These are phyloP conservation scores for Lobophora halterata DNA, from an alignment of 2,888 invertebrate species.

Conservation along the genomic window DNA sequence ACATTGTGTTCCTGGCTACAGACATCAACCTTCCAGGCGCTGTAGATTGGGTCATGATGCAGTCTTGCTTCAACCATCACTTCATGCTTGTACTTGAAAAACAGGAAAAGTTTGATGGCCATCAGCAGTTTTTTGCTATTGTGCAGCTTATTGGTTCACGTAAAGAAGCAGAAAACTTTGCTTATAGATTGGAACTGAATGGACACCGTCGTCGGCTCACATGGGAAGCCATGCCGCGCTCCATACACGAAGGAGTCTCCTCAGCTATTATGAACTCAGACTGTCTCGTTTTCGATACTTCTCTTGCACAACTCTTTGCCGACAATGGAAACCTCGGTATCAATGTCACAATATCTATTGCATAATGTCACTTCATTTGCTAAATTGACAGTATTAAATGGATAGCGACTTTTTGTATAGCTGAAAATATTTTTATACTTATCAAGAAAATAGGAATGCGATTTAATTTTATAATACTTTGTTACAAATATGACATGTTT, in stretches of 20 bases:
- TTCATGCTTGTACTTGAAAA: constrained; percentile 99
- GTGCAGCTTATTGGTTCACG: constrained; percentile 99
- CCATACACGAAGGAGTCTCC: constrained; percentile 99
- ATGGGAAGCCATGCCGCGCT: constrained; percentile 99
- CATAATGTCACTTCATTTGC: constrained; percentile 71
- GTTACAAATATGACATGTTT: constrained; percentile 41
- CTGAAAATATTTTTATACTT: constrained; percentile 41
- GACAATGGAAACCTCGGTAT: constrained; percentile 99
- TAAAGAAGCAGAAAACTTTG: constrained; percentile 99
- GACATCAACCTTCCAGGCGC: constrained; percentile 99
- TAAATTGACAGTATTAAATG: constrained; percentile 32
- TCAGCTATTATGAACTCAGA: constrained; percentile 98
- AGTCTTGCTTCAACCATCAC: constrained; percentile 99
- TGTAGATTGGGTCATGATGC: constrained; percentile 99
- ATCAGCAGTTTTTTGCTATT: constrained; percentile 98
- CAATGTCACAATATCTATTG: constrained; percentile 98
- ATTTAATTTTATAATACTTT: too few species aligned
- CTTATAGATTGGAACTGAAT: constrained; percentile 98
- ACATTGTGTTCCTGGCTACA: constrained; percentile 99
- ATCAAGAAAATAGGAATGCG: constrained; percentile 44
- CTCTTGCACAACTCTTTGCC: constrained; percentile 98
- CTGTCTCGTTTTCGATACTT: constrained; percentile 99
- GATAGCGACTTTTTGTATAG: constrained; percentile 44
- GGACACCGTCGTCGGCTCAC: constrained; percentile 96
- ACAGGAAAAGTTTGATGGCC: constrained; percentile 98